phyloP scores from a whole-genome alignment of 1,140 invertebrate genomes.

The Elymnias hypermnestra region DNA sequence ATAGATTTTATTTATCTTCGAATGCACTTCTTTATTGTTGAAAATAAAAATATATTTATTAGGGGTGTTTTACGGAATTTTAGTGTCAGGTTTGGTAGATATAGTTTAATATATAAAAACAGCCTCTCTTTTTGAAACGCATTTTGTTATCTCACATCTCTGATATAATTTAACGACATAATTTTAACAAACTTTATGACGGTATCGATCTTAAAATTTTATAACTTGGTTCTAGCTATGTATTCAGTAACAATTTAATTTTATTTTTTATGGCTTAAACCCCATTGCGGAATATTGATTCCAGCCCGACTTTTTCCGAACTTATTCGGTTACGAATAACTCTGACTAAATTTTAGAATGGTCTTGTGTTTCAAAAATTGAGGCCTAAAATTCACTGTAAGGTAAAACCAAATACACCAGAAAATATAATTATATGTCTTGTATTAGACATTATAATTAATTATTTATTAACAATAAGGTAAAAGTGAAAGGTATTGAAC shows the following conservation, averaged over 20 bases:
- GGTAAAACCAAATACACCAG: slow-evolving; percentile 62
- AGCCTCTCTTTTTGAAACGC: slow-evolving; percentile 22
- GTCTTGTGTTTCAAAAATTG: slow-evolving; percentile 39
- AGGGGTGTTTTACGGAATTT: slow-evolving; percentile 24
- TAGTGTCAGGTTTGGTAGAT: slow-evolving; percentile 16
- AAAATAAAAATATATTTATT: slow-evolving; percentile 22
- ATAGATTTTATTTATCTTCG: not conserved
- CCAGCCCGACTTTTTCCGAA: too few species aligned
- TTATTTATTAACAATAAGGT: slow-evolving; percentile 12
- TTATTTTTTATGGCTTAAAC: not conserved
- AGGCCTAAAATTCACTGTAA: slow-evolving; percentile 54
- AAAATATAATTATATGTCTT: slow-evolving; percentile 13
- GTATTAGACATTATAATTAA: slow-evolving; percentile 6
- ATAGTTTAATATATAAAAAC: slow-evolving; percentile 17
- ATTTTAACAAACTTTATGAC: too few species aligned
- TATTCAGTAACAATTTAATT: not conserved
- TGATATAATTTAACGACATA: too few species aligned
- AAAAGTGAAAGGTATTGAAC: slow-evolving; percentile 22
- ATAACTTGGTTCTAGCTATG: not conserved
- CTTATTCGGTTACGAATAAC: too few species aligned
- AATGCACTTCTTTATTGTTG: slow-evolving; percentile 29
- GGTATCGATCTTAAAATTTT: too few species aligned
- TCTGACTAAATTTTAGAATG: too few species aligned
- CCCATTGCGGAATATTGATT: not conserved
- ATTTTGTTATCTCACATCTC: too few species aligned